Base-by-base conservation (phyloP, 2,888 invertebrate species). In the Leptothorax acervorum region DNA sequence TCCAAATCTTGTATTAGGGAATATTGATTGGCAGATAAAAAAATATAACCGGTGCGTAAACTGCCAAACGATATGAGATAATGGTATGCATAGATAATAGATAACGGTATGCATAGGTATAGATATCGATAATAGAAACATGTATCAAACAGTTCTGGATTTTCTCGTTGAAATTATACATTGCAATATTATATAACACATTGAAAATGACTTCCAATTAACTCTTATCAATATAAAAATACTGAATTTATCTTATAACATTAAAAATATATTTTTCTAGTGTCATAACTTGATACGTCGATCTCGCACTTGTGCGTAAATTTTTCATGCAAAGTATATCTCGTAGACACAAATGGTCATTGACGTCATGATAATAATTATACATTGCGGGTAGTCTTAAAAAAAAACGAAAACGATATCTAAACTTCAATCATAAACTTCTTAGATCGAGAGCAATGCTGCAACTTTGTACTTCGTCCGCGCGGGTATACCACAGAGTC, bases 361-460 rank as follows among this genome's bases (percentile, higher is more conserved):
- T 79, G 70, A 79, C 79, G 79, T 70, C 79, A 70, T 23, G 23
- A 60, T 79, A 60, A 60, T 79, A 79, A 79, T 79, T 57, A 79
- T 8, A 62, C 9, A 48, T 15, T 66, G 15, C 45, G 23, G 2
- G 60, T 31, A 35, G 23, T 39, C n/a, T 55, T 23, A n/a, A 75
- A 68, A 66, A 76, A 55, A 66, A 18, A 53, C 28, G 23, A 23
- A 45, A 70, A 28, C 39, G 71, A 39, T 81, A 78, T 78, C 78
- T 68, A 71, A 23, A 71, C 23, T 81, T 28, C 35, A 45, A 70
- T 71, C 71, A 23, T 62, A 60, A 18, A 62, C 60, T 70, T 81
- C 60, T 81, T n/a, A 48, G 60, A 79, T 60, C 60, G 66, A 68
- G 60, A 11, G 70, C 60, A 70, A 39, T 60, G 60, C 71, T 71